Percentiles rank a stretch among this genome's conserved stretches.
Conservation (phyloP, 64 coral and sea anemone species). For the Catalaphyllia jardinei region DNA sequence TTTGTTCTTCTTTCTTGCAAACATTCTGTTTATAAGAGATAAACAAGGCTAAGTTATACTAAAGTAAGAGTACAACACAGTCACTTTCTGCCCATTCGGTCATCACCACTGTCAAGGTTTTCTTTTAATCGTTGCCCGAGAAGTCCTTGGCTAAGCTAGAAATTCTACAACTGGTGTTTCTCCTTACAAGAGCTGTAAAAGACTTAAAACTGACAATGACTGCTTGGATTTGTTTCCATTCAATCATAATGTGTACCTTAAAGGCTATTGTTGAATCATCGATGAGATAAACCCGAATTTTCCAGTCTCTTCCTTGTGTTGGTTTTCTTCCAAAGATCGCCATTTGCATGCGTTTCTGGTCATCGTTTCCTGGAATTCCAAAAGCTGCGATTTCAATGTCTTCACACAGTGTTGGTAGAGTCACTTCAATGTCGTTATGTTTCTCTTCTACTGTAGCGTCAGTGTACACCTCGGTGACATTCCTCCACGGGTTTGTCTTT, state of each 20-base stretch:
- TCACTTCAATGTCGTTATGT: slow-evolving; percentile 28
- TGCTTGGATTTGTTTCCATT: neutral
- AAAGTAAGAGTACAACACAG: neutral
- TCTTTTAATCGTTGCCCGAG: too few species aligned
- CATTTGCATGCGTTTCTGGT: slow-evolving; percentile 43
- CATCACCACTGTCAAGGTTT: too few species aligned
- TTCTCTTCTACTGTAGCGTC: slow-evolving; percentile 7
- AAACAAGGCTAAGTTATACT: neutral
- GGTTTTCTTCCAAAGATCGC: slow-evolving; percentile 10
- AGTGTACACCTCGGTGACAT: neutral
- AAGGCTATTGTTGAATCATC: slow-evolving; percentile 16
- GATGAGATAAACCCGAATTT: slow-evolving; percentile 17
- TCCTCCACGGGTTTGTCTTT: neutral
- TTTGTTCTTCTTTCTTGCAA: slow-evolving; percentile 8
- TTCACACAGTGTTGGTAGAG: neutral
- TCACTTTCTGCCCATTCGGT: neutral
- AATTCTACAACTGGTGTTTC: too few species aligned
- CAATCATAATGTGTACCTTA: neutral
- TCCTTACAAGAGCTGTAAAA: neutral
- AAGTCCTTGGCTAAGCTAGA: neutral
- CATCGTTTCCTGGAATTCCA: slow-evolving; percentile 16
- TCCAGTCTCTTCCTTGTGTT: slow-evolving; percentile 24
- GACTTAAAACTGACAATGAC: neutral
- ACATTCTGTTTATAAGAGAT: slow-evolving; percentile 1
- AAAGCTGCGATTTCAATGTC: slow-evolving; percentile 29